phyloP scores from a whole-genome alignment of 1,140 invertebrate species.

The Drosophila prosaltans region DNA sequence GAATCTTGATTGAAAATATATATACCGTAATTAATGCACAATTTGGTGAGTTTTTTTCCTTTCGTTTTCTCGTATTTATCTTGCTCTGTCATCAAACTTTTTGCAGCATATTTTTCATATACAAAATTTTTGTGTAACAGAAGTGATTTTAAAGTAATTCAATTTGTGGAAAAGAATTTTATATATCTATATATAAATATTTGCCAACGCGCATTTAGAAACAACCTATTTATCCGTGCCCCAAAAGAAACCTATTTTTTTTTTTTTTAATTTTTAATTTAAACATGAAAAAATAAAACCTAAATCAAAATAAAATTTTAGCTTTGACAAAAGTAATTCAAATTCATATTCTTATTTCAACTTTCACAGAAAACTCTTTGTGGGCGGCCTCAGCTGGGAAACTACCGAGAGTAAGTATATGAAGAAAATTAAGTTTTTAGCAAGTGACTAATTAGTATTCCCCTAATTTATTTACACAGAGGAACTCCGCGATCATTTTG shows the following conservation, averaged over 20 bases:
- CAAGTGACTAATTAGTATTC: background rate
- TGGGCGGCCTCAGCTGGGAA: conserved; percentile 98
- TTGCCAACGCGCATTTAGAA: conserved; percentile 55
- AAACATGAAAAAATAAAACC: background rate
- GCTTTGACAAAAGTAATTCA: conserved; percentile 29
- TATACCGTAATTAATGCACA: conserved; percentile 65
- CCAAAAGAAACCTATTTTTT: background rate
- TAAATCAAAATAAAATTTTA: conserved; percentile 3
- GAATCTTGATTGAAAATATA: conserved; percentile 61
- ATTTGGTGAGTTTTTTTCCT: conserved; percentile 79
- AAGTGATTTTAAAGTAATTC: conserved; percentile 64
- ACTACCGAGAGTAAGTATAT: conserved; percentile 95
- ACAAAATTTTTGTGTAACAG: conserved; percentile 32
- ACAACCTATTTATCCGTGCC: conserved; percentile 43
- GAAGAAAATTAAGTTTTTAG: background rate
- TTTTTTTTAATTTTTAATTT: conserved; percentile 3
- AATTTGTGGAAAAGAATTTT: conserved; percentile 41
- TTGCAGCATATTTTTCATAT: conserved; percentile 63
- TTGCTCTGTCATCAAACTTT: conserved; percentile 72
- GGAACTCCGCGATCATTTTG: conserved; percentile 96
- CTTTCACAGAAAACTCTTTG: conserved; percentile 97
- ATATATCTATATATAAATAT: conserved; percentile 11
- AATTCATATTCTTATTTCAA: conserved; percentile 25
- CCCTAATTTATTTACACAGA: conserved; percentile 88
- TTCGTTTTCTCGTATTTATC: conserved; percentile 58